phyloP scores from a whole-genome alignment of 2,888 invertebrate species.

The Melanostoma scalare region DNA sequence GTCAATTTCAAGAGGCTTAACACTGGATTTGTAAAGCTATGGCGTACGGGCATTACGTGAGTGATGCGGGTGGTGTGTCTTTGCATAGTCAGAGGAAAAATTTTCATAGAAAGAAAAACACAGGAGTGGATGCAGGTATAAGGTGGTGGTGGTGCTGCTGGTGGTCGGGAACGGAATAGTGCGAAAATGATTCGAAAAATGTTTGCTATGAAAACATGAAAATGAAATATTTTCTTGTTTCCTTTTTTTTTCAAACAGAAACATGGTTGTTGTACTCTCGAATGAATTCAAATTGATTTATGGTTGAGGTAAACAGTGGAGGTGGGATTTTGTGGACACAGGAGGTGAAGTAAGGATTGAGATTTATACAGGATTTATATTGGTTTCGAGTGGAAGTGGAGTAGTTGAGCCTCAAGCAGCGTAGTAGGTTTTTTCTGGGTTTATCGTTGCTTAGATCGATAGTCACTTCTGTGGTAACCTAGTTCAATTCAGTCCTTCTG shows the following conservation, averaged over 20 bases:
- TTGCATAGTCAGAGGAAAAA: conserved; percentile 10
- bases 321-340: too few species aligned
- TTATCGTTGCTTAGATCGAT: too few species aligned
- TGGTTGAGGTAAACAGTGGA: too few species aligned
- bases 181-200: conserved; percentile 48
- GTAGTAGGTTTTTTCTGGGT: too few species aligned
- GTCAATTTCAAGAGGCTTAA: conserved; percentile 33
- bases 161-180: conserved; percentile 1
- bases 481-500: too few species aligned
- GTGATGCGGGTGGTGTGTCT: conserved; percentile 15
- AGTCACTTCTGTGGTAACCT: too few species aligned
- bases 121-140: neutral
- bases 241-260: conserved; percentile 20
- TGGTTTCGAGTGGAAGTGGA: too few species aligned
- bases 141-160: neutral
- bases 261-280: conserved; percentile 18
- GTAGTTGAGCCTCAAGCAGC: too few species aligned
- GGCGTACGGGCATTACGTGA: neutral
- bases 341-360: too few species aligned
- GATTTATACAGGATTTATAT: too few species aligned
- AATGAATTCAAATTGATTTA: too few species aligned
- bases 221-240: conserved; percentile 41
- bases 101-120: conserved; percentile 3
- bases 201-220: conserved; percentile 48
- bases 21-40: conserved; percentile 18